Percentiles rank a stretch among this genome's conserved stretches.
Conservation (phyloP, 2,113 vertebrate species). For the Typhlomys cinereus region DNA sequence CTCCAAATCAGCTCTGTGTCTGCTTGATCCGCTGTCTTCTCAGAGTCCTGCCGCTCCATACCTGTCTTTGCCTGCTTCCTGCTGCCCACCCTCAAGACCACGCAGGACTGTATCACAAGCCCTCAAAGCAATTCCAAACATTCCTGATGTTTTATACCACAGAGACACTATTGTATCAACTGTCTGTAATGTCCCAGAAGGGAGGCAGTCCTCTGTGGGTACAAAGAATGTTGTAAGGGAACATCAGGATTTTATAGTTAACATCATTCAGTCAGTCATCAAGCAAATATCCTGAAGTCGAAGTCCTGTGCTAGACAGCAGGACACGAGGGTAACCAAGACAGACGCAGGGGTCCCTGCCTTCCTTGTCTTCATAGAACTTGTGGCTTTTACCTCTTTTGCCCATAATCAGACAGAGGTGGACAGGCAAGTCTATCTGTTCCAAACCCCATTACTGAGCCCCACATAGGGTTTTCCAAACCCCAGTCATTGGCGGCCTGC, state of each 20-base stretch:
- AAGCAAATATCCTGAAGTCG: background rate
- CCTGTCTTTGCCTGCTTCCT: background rate
- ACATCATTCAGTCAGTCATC: background rate
- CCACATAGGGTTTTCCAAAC: slow-evolving; percentile 10
- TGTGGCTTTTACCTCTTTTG: background rate
- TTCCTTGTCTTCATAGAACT: background rate
- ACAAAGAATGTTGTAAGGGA: slow-evolving; percentile 4
- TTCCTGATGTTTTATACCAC: slow-evolving; percentile 4
- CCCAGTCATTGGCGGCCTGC: background rate
- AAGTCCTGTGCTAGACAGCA: background rate
- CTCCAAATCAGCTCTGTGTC: background rate
- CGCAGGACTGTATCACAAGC: background rate
- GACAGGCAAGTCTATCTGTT: background rate
- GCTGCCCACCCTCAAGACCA: background rate
- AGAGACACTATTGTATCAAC: background rate
- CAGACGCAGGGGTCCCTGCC: background rate
- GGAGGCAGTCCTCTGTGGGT: background rate
- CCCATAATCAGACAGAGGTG: background rate
- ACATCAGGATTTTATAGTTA: background rate
- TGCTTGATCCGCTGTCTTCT: background rate
- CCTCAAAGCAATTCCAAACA: slow-evolving; percentile 10
- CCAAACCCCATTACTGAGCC: background rate
- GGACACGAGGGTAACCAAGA: background rate
- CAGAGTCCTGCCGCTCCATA: accelerated
- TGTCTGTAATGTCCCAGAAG: slow-evolving; percentile 39